Evolutionary conservation across 2,888 invertebrate genomes (phyloP).

Genomic region (Phortica magna): DNA sequence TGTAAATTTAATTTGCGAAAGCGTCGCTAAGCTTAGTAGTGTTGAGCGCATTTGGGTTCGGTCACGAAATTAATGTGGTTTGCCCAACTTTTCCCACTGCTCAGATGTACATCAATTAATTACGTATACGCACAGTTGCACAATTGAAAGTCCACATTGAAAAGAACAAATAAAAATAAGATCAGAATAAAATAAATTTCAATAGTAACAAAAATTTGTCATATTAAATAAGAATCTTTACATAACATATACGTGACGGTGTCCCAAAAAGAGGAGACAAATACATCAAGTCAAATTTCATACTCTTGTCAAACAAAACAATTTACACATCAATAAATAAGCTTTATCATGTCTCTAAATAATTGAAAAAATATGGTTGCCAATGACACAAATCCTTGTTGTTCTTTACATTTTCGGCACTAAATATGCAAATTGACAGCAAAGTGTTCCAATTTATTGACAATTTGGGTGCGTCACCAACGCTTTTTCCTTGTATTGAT

Average conservation of each 20-base stretch:
- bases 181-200: background rate
- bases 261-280: background rate
- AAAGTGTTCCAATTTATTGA: background rate
- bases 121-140: slow-evolving; percentile 10
- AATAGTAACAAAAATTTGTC: background rate
- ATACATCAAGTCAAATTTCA: no score
- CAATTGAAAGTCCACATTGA: background rate
- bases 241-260: no score
- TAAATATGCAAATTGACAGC: slow-evolving; percentile 42
- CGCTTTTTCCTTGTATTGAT: slow-evolving; percentile 12
- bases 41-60: background rate
- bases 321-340: slow-evolving; percentile 37
- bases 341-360: background rate
- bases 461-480: background rate
- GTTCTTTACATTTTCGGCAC: background rate
- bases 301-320: slow-evolving; percentile 13
- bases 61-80: background rate
- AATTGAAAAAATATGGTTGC: background rate
- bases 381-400: background rate
- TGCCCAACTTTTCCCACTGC: no score
- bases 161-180: background rate
- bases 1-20: slow-evolving; percentile 27
- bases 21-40: background rate
- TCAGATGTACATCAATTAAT: background rate
- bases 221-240: no score